Evolutionary conservation across 2,888 invertebrate species (phyloP).

Genomic region (Athetis lepigone): DNA sequence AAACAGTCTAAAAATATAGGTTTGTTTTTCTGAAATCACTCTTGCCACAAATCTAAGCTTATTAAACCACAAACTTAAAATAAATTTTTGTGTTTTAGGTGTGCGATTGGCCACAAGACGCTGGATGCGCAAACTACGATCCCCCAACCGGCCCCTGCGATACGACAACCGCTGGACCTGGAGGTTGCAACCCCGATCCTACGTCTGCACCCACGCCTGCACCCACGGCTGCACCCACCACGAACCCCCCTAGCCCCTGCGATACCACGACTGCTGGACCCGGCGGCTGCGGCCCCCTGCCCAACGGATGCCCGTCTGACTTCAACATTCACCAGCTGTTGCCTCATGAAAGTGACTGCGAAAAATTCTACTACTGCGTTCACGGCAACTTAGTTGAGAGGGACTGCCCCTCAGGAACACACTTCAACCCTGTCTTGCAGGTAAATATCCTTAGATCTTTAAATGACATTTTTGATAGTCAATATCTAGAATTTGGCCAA

Average conservation of each 20-base stretch:
- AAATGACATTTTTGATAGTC: slow-evolving; percentile 3
- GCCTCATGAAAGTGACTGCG: slow-evolving; percentile 73
- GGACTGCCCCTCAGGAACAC: slow-evolving; percentile 65
- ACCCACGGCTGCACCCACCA: background rate
- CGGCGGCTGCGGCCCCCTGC: background rate
- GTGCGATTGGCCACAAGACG: slow-evolving; percentile 32
- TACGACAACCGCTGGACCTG: slow-evolving; percentile 15
- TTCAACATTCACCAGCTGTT: slow-evolving; percentile 66
- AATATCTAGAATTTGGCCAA: too few species aligned
- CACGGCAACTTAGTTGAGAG: slow-evolving; percentile 67
- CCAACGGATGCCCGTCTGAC: slow-evolving; percentile 72
- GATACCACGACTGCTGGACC: background rate
- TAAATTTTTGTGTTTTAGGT: slow-evolving; percentile 9
- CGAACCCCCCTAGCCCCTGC: background rate
- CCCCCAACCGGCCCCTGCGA: slow-evolving; percentile 8
- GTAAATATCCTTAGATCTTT: slow-evolving; percentile 28
- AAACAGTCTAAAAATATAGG: too few species aligned
- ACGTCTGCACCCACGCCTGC: background rate
- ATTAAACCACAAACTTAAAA: background rate
- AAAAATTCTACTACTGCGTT: slow-evolving; percentile 74
- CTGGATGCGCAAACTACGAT: background rate
- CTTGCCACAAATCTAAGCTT: too few species aligned
- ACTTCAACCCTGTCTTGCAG: slow-evolving; percentile 66
- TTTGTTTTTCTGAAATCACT: too few species aligned
- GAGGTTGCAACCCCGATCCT: background rate